These are phyloP conservation scores for Cremastinae sp. DNA, from an alignment of 2,888 invertebrate species.

Conservation along the genomic window DNA sequence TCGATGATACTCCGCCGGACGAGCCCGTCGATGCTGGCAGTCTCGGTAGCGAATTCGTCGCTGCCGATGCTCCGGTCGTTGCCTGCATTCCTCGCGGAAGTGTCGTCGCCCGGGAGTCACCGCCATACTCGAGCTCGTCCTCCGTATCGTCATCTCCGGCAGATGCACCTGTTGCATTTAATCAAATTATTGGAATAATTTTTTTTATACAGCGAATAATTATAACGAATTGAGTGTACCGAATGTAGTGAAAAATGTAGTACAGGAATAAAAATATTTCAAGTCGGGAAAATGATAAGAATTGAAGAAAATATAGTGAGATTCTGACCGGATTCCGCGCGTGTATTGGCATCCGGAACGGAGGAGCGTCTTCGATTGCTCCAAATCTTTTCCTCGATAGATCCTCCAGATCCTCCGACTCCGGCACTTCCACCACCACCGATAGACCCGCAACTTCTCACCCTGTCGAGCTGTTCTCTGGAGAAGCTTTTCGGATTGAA, in stretches of 20 bases:
- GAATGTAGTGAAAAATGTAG: background rate
- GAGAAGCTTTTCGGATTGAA: constrained; percentile 91
- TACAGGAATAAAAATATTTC: background rate
- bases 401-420: constrained; percentile 82
- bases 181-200: no score
- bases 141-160: constrained; percentile 79
- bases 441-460: constrained; percentile 91
- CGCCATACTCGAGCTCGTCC: constrained; percentile 75
- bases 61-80: constrained; percentile 79
- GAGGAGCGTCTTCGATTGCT: constrained; percentile 78
- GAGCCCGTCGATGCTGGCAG: constrained; percentile 82
- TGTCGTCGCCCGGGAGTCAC: constrained; percentile 82
- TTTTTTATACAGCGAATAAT: no score
- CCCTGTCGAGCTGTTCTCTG: constrained; percentile 87
- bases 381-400: constrained; percentile 78
- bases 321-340: constrained; percentile 75
- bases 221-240: no score
- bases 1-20: constrained; percentile 62
- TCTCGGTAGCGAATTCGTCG: constrained; percentile 90
- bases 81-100: constrained; percentile 85
- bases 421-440: constrained; percentile 85
- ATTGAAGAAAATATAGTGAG: background rate
- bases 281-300: background rate
- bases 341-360: constrained; percentile 78
- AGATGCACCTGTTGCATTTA: constrained; percentile 80